Evolutionary conservation across 2,113 vertebrate species (phyloP).

Genomic region (Sphyrna mokarran): DNA sequence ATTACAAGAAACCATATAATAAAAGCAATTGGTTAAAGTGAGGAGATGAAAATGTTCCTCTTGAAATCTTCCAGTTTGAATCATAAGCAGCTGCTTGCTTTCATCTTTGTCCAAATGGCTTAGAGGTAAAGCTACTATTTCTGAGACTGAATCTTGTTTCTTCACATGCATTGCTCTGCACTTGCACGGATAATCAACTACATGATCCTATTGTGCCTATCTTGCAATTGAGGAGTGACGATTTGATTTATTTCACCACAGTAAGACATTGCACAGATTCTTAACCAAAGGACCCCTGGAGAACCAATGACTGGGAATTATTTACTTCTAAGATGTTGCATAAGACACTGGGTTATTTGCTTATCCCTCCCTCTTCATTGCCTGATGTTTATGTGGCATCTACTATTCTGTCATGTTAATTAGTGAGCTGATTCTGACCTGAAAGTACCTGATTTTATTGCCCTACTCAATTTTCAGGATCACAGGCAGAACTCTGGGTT

Average conservation of each 20-base stretch:
- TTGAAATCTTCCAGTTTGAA: neutral
- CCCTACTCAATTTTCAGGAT: neutral
- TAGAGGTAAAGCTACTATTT: neutral
- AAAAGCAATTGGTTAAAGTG: neutral
- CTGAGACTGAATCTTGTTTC: neutral
- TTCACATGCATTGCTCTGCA: too few relatives aligned
- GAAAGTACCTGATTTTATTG: neutral
- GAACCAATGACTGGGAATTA: neutral
- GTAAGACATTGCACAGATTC: neutral
- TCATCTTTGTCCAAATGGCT: neutral
- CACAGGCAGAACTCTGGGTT: neutral
- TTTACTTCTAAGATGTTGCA: neutral
- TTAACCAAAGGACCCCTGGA: neutral
- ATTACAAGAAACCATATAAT: neutral
- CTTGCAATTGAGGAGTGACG: neutral
- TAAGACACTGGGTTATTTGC: too few relatives aligned
- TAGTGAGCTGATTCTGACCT: neutral
- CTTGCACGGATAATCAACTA: too few relatives aligned
- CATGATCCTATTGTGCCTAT: too few relatives aligned
- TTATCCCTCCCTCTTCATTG: neutral
- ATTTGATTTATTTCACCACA: conserved; percentile 8
- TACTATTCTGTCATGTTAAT: neutral
- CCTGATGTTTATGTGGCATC: neutral
- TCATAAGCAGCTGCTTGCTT: neutral
- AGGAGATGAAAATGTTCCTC: neutral